Evolutionary conservation across 2,113 vertebrate genomes (phyloP), one percentile per base, ranked within the genome.

Genomic region (Perognathus longimembris): DNA sequence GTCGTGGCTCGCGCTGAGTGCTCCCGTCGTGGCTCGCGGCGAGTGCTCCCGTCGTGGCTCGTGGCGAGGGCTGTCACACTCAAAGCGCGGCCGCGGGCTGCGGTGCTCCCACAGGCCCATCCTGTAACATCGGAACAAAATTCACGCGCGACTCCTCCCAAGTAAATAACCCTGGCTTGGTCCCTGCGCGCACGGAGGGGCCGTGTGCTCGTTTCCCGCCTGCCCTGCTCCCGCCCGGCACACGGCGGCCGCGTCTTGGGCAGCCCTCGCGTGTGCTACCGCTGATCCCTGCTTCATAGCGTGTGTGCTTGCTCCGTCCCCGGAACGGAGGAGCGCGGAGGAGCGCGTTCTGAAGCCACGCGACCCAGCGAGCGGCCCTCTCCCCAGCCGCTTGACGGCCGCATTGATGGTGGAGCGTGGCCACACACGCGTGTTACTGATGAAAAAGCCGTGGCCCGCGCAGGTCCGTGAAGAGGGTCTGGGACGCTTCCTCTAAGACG

Each of bases 231-330:
- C 96, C 97, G 97, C 98, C 97, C 97, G 96, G 94, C 80, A 94
- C n/a, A n/a, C n/a, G n/a, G n/a, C n/a, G n/a, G n/a, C n/a, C n/a
- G n/a, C n/a, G n/a, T n/a, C n/a, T n/a, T n/a, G n/a, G n/a, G n/a
- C n/a, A n/a, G n/a, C n/a, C n/a, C n/a, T n/a, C n/a, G n/a, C n/a
- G n/a, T 97, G 97, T 97, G 97, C 98, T 98, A 98, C 97, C 91
- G 95, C 50, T 98, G 98, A 98, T 98, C 97, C 98, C 97, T 97
- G 97, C 97, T 98, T 98, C 97, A 98, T 98, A 97, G 98, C 98
- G 97, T 98, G 97, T 98, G 97, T 98, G 98, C 98, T 98, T 98
- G 98, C 97, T 98, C 98, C 98, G 96, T 94, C 97, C 96, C 94
- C 17, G 50, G 50, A 54, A 54, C 50, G 14, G 50, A 54, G 93